phyloP scores from a whole-genome alignment of 2,888 invertebrate species.

The Drosophila hawaiiensis region DNA sequence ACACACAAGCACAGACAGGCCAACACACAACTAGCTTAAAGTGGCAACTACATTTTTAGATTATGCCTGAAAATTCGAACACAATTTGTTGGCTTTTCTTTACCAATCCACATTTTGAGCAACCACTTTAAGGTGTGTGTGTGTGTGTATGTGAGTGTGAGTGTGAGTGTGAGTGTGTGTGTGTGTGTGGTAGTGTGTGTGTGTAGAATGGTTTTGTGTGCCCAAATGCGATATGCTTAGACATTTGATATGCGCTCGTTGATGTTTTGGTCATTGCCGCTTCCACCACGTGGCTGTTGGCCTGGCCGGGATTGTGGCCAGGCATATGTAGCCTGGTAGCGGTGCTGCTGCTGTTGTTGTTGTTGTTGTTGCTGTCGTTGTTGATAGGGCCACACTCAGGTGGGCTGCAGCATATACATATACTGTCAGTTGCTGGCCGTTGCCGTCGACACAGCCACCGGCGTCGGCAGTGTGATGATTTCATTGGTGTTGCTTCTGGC shows the following conservation, averaged over 20 bases:
- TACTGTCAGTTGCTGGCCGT: constrained; percentile 82
- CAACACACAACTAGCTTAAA: constrained; percentile 6
- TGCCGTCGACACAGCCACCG: constrained; percentile 40
- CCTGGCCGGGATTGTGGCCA: constrained; percentile 42
- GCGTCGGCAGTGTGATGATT: constrained; percentile 4
- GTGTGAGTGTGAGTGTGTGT: fast-evolving
- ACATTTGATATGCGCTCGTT: constrained; percentile 81
- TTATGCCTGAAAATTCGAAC: neutral
- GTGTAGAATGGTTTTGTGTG: constrained; percentile 58
- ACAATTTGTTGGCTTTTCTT: neutral
- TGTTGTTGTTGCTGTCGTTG: constrained; percentile 1
- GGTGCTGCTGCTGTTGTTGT: neutral
- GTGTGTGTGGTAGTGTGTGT: constrained; percentile 18
- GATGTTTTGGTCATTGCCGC: constrained; percentile 62
- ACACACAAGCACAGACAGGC: constrained; percentile 1
- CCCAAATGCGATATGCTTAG: constrained; percentile 79
- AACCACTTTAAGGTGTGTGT: neutral
- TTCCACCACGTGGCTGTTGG: constrained; percentile 25
- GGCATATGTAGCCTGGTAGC: constrained; percentile 28
- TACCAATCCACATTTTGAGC: neutral
- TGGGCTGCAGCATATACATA: constrained; percentile 75
- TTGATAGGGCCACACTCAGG: constrained; percentile 70
- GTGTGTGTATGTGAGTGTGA: neutral
- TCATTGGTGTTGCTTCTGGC: constrained; percentile 51
- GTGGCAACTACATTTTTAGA: neutral